These are phyloP conservation scores for Hermaeophaga mercurialis DNA, from an alignment of 2,888 invertebrate species.

Conservation along the genomic window DNA sequence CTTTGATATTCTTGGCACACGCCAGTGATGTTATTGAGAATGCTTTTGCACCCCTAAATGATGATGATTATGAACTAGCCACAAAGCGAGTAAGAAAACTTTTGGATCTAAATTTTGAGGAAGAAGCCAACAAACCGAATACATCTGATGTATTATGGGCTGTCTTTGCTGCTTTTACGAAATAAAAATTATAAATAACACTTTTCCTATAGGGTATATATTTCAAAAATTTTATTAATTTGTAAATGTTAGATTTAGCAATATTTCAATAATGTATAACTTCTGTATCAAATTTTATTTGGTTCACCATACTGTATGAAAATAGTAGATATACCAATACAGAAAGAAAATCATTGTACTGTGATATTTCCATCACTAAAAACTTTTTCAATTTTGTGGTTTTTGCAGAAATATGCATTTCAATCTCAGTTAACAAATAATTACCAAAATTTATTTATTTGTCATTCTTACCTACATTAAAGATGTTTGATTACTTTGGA, in stretches of 20 bases:
- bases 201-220: slow-evolving; percentile 32
- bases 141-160: slow-evolving; percentile 98
- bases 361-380: slow-evolving; percentile 12
- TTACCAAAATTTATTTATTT: slow-evolving; percentile 12
- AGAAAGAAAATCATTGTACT: slow-evolving; percentile 1
- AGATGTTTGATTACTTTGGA: not conserved
- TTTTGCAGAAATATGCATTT: slow-evolving; percentile 9
- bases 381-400: not conserved
- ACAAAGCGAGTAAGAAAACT: slow-evolving; percentile 96
- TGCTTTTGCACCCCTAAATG: slow-evolving; percentile 96
- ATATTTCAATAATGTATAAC: slow-evolving; percentile 24
- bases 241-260: slow-evolving; percentile 33
- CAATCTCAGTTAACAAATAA: slow-evolving; percentile 1
- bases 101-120: slow-evolving; percentile 95
- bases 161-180: slow-evolving; percentile 97
- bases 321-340: not conserved
- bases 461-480: slow-evolving; percentile 7
- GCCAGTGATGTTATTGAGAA: slow-evolving; percentile 99
- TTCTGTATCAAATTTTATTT: slow-evolving; percentile 16
- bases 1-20: slow-evolving; percentile 93
- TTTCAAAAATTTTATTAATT: slow-evolving; percentile 30
- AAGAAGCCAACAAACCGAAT: slow-evolving; percentile 89
- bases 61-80: slow-evolving; percentile 97
- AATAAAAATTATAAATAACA: slow-evolving; percentile 64
- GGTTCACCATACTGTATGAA: slow-evolving; percentile 9